A percentile compares a stretch with the other conserved stretches of the same genome.
Conservation (phyloP, 2,888 invertebrate genomes). For the Aphodius granarius region DNA sequence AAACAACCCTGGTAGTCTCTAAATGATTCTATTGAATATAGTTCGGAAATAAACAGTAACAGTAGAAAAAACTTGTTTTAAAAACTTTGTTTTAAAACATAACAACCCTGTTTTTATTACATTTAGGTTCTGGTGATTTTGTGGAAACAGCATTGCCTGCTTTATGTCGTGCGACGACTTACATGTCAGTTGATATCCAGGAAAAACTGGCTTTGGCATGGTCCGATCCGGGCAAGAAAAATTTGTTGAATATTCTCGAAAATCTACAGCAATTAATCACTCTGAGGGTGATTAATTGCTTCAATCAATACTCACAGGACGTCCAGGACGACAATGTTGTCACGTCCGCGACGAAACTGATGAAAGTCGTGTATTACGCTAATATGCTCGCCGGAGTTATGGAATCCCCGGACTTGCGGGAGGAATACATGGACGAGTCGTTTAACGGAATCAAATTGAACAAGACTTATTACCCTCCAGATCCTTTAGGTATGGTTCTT, state of each 20-base stretch:
- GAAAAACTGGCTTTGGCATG: conserved; percentile 79
- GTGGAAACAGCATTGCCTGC: conserved; percentile 81
- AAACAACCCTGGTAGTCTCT: too few species aligned
- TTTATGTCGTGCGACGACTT: conserved; percentile 74
- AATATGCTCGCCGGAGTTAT: conserved; percentile 82
- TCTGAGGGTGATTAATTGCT: conserved; percentile 77
- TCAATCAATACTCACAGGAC: conserved; percentile 70
- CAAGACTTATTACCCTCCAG: conserved; percentile 56
- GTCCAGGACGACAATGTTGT: conserved; percentile 86
- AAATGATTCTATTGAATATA: too few species aligned
- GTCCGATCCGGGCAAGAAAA: conserved; percentile 64
- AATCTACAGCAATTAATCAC: conserved; percentile 88
- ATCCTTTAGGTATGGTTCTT: conserved; percentile 59
- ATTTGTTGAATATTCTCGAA: conserved; percentile 69
- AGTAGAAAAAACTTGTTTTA: too few species aligned
- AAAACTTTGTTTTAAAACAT: too few species aligned
- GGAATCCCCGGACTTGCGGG: conserved; percentile 66
- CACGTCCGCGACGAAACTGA: conserved; percentile 82
- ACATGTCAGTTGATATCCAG: conserved; percentile 73
- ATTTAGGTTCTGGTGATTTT: conserved; percentile 74
- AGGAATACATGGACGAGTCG: conserved; percentile 59
- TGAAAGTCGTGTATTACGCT: conserved; percentile 88
- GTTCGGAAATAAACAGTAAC: too few species aligned
- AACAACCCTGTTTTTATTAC: neutral
- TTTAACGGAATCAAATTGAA: conserved; percentile 45